Base-by-base conservation (phyloP, 2,113 vertebrate genomes). In the Eulemur rufifrons region DNA sequence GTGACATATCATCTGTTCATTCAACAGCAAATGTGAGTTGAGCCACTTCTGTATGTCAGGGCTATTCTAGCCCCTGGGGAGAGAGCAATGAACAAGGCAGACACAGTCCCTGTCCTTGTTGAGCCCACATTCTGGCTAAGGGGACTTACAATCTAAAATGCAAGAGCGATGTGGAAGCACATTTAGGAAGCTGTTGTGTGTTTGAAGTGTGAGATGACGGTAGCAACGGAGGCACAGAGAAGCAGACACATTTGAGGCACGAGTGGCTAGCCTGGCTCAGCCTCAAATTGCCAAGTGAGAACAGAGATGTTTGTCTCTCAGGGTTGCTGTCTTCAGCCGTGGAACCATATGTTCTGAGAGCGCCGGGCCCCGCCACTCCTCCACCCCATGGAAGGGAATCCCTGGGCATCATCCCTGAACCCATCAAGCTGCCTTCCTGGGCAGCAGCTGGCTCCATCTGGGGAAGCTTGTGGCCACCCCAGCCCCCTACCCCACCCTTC, bases 211-310 rank as follows among this genome's bases (percentile, higher is more conserved):
- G 83, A 91, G 64, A 83, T 85, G 63, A 91, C 3, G 83, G 91
- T 45, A 11, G 61, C 34, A 5, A 89, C 32, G 63, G 88, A 84
- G 45, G 71, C 50, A 83, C 56, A 45, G 85, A 81, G 94, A 77
- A 52, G 87, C 6, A 71, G 93, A 83, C 92, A 90, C 93, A 76
- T 89, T 87, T 94, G 96, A 97, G 83, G 93, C 94, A 89, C 54
- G 95, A 91, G 93, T 9, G 37, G 63, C 83, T 96, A 94, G 91
- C 87, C 61, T 32, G 86, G 95, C 91, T 85, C 94, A 93, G 89
- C 82, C 56, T 94, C 96, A 56, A n/a, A 63, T 64, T 92, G 92
- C 96, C 86, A 66, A 89, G 93, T 83, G 83, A 52, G 82, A 82
- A 73, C 81, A 76, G 91, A 71, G 71, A 83, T 32, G 76, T 82